Base-by-base conservation (phyloP, 1,140 invertebrate genomes). In the Paraescarpia echinospica region DNA sequence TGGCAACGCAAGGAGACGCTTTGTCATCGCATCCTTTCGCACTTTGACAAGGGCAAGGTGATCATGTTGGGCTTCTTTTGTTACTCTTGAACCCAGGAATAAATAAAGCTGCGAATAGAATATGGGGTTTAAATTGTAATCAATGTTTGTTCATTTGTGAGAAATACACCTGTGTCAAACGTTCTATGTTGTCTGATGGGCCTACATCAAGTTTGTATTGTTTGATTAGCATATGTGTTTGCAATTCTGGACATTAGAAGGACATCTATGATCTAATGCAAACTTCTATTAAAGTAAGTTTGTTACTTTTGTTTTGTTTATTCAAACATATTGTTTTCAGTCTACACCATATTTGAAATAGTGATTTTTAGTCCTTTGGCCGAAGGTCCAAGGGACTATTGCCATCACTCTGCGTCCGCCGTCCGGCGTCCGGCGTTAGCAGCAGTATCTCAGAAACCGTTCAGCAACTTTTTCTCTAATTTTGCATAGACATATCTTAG, bases 41-140 rank as follows among this genome's bases (percentile, higher is more conserved):
- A 94, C 59, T 95, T 96, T 93, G 95, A 96, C 91, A 94, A 94
- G 93, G 95, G 95, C 89, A 95, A 96, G 94, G 95, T 96, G 89
- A 94, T 93, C 89, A 89, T 34, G 22, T 35, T 90, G 1, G 12
- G 34, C 22, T 48, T 35, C 12, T 18, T 91, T 14, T 34, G 14
- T 77, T 27, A 77, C 18, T 51, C 18, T 9, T 51, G 8, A 51
- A 51, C 48, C 8, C 48, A 51, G 18, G 8, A 8, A n/a, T n/a
- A n/a, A n/a, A 51, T 51, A 51, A 51, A 51, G 48, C 18, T 51
- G 59, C 4, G 22, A 77, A 22, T 77, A 18, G 22, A 77, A 4
- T 27, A 77, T 22, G 59, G 4, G 14, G 59, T 77, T 31, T 31
- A 51, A 51, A 51, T n/a, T n/a, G n/a, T n/a, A n/a, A n/a, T n/a